These are phyloP conservation scores for Hemaris fuciformis DNA, from an alignment of 2,888 invertebrate species.

Conservation along the genomic window DNA sequence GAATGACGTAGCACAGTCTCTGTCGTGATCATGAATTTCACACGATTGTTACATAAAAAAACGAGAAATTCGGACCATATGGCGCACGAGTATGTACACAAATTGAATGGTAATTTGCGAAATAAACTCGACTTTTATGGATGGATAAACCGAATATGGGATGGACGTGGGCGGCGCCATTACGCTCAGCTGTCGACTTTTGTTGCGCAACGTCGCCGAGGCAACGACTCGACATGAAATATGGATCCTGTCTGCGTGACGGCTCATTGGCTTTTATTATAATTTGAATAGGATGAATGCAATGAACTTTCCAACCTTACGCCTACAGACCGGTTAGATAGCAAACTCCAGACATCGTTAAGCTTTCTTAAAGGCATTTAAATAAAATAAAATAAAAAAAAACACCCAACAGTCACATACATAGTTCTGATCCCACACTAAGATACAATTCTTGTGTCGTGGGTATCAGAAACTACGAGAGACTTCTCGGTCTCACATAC, in stretches of 20 bases:
- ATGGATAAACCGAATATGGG: constrained; percentile 63
- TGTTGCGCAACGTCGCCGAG: constrained; percentile 65
- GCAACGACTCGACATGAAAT: constrained; percentile 56
- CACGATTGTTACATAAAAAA: not conserved
- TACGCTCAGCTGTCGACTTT: constrained; percentile 56
- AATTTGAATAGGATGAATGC: constrained; percentile 13
- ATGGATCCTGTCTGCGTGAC: constrained; percentile 64
- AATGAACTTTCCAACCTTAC: not conserved
- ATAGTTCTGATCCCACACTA: too few species aligned
- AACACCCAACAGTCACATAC: too few species aligned
- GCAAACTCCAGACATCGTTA: constrained; percentile 40
- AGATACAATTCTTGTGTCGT: too few species aligned
- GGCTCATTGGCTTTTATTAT: constrained; percentile 65
- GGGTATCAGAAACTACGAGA: too few species aligned
- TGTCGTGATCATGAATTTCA: not conserved
- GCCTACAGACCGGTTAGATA: constrained; percentile 65
- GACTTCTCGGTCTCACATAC: too few species aligned
- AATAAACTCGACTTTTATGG: constrained; percentile 66
- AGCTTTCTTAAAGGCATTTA: constrained; percentile 63
- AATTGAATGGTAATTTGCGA: constrained; percentile 57
- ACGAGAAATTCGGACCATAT: constrained; percentile 47
- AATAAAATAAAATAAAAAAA: too few species aligned
- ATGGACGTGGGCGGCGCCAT: constrained; percentile 60
- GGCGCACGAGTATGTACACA: constrained; percentile 36
- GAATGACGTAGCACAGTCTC: not conserved